Conservation (phyloP, 1,140 invertebrate genomes). For the Wasmannia auropunctata region DNA sequence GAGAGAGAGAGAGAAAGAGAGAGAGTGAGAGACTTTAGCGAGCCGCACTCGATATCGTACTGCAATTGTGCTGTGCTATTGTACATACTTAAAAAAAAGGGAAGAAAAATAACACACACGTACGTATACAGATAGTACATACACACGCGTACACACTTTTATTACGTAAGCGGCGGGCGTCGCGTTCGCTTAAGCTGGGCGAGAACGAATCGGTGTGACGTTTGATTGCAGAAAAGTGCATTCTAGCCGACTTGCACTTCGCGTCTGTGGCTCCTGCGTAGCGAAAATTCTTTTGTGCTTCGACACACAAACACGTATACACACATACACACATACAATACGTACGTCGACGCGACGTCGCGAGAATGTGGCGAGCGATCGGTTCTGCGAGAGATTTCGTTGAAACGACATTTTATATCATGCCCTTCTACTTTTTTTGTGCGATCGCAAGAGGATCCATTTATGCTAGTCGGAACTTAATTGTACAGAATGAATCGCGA, state of each 20-base stretch:
- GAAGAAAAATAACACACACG: constrained; percentile 34
- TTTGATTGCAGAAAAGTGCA: constrained; percentile 53
- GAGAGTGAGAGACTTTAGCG: constrained; percentile 45
- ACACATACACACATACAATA: background rate
- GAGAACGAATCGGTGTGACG: constrained; percentile 48
- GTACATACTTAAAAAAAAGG: constrained; percentile 76
- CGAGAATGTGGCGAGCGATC: constrained; percentile 26
- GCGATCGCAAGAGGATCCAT: constrained; percentile 13
- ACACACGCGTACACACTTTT: constrained; percentile 39
- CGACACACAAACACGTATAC: background rate
- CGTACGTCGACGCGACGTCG: background rate
- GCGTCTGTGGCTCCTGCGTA: constrained; percentile 44
- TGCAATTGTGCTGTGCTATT: constrained; percentile 81
- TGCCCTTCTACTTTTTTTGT: background rate
- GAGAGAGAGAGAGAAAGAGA: background rate
- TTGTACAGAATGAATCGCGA: constrained; percentile 12
- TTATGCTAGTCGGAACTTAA: constrained; percentile 42
- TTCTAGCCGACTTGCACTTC: constrained; percentile 40
- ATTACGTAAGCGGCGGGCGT: constrained; percentile 47
- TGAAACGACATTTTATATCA: background rate
- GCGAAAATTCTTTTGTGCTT: constrained; percentile 45
- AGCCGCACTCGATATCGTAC: constrained; percentile 78
- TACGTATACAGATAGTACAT: constrained; percentile 39
- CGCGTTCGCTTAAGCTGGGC: constrained; percentile 49
- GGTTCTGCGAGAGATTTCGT: constrained; percentile 42